Base-by-base conservation (phyloP, 2,888 invertebrate genomes). In the Torymus tubicola region DNA sequence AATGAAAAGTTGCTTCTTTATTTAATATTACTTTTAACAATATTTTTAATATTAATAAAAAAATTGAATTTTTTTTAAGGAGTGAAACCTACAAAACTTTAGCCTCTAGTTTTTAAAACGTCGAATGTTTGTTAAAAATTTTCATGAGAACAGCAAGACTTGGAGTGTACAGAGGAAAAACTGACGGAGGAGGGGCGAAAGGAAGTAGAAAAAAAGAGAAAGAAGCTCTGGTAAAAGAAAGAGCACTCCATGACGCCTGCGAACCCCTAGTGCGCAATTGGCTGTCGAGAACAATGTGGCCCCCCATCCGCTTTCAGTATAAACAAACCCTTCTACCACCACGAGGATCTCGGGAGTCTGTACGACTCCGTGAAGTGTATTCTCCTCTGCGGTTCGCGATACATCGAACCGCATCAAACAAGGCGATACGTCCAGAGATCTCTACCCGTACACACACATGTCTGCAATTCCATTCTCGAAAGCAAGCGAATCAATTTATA, bases 241-340 rank as follows among this genome's bases (percentile, higher is more conserved):
- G 63, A 64, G 14, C 68, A 21, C 16, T 21, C 65, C 57, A 68
- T 68, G 61, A 60, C 60, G 67, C 68, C 65, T 50, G n/a, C 14
- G 81, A 81, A 81, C 86, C 81, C 88, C 86, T 80, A 83, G 82
- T 63, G 88, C 63, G 85, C 88, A 87, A 89, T 89, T 89, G 88
- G 88, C 86, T 87, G 87, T 86, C 86, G 85, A 70, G 85, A 86
- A 87, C 86, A 88, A 88, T 86, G 82, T 84, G 83, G 80, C 85
- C 85, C 86, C 86, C 85, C 83, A 85, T 84, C 84, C 83, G 76
- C 81, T 72, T 77, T 72, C 81, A 86, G 84, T 86, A 86, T 88
- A 88, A 88, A 89, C 88, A 89, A 88, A 88, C 88, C 86, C 86
- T 86, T 88, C 85, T 85, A 18, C 57, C 65, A 74, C 13, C 57